These are phyloP conservation scores for Ictalurus furcatus DNA, from an alignment of 2,113 vertebrate genomes.

Conservation along the genomic window DNA sequence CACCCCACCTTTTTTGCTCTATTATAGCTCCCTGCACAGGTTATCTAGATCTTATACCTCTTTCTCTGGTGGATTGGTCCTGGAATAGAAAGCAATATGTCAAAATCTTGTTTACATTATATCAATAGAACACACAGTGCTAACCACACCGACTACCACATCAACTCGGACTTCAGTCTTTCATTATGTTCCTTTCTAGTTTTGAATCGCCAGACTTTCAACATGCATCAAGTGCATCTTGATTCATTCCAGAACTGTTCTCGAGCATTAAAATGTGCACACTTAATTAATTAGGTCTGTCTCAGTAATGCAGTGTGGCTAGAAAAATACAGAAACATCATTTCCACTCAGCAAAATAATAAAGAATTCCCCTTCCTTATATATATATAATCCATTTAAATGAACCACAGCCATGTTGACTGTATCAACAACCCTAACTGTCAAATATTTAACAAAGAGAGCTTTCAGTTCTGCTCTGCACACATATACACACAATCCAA, in stretches of 20 bases:
- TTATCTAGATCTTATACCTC: not conserved
- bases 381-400: not conserved
- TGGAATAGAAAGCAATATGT: not conserved
- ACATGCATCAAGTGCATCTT: not conserved
- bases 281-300: not conserved
- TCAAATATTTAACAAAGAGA: not conserved
- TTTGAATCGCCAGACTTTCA: not conserved
- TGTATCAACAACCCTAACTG: not conserved
- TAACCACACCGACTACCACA: not conserved
- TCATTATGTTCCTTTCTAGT: not conserved
- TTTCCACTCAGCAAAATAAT: not conserved
- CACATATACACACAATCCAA: not conserved
- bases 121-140: not conserved
- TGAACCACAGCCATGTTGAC: not conserved
- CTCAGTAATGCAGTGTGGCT: not conserved
- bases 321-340: not conserved
- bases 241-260: not conserved
- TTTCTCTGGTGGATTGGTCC: too few relatives aligned
- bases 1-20: not conserved
- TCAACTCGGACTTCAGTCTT: not conserved
- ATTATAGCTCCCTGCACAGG: not conserved
- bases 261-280: not conserved
- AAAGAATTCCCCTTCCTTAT: not conserved
- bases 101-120: not conserved
- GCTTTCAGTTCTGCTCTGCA: too few relatives aligned